Evolutionary conservation across 2,797 vertebrate genomes (phyloP).

Genomic region (Remorina albescens): DNA sequence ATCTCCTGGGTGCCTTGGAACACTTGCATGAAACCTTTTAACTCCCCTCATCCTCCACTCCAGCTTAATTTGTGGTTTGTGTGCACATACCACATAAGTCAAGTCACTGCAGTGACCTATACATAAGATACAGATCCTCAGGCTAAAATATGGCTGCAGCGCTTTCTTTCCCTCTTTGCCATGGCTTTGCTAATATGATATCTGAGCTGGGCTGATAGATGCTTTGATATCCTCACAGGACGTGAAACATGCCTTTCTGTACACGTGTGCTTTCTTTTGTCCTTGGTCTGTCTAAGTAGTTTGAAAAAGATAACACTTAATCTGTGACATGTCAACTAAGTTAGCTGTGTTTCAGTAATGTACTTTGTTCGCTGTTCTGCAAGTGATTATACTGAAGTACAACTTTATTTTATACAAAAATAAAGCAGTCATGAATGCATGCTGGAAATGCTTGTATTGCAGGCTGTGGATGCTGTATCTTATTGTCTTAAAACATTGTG

Average conservation of each 20-base stretch:
- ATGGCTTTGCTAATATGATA: conserved; percentile 59
- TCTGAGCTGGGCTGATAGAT: conserved; percentile 48
- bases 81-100: conserved; percentile 75
- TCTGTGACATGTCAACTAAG: neutral
- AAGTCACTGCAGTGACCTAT: conserved; percentile 63
- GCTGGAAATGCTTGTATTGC: neutral
- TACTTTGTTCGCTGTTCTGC: neutral
- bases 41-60: conserved; percentile 49
- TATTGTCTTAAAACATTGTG: too few species aligned
- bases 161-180: conserved; percentile 65
- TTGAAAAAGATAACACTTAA: neutral
- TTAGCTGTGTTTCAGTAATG: neutral
- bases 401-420: neutral
- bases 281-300: neutral
- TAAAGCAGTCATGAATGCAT: neutral
- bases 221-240: conserved; percentile 36
- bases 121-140: conserved; percentile 54
- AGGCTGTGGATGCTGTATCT: neutral
- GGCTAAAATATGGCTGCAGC: conserved; percentile 60
- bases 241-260: conserved; percentile 21
- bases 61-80: conserved; percentile 67
- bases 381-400: neutral
- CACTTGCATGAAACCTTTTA: conserved; percentile 67
- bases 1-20: conserved; percentile 69
- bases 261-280: conserved; percentile 21